Base-by-base conservation (phyloP, 2,113 vertebrate genomes). In the Aptenodytes forsteri region DNA sequence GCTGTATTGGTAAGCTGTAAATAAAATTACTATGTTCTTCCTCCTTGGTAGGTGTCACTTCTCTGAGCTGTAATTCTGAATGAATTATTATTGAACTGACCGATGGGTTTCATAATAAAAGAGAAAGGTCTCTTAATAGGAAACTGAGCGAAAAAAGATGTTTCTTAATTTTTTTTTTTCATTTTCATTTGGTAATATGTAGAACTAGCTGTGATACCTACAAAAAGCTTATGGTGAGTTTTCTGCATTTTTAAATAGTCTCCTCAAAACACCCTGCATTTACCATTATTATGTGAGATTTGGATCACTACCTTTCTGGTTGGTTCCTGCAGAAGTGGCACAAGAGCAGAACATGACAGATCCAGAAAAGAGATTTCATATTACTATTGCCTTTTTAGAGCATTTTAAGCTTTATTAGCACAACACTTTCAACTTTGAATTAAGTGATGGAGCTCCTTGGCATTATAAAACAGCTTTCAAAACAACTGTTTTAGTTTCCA, bases 341-440 rank as follows among this genome's bases (percentile, higher is more conserved):
- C 40, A 67, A 65, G 7, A 85, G 32, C n/a, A 70, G 27, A 93
- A 91, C 15, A 89, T 11, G 34, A 69, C 42, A 91, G 54, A 85
- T 46, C 10, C 62, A 93, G 62, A 65, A 93, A 91, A 76, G 21
- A 76, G 17, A 83, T 70, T 94, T 96, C 32, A 91, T 10, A 61
- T 49, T 8, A 76, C 49, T 58, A 25, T n/a, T 82, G 19, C 46
- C 17, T 85, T 94, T 96, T 82, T 16, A 91, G 47, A 94, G 38
- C 27, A 32, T 72, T 91, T 95, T 61, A 95, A 76, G 23, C n/a
- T 73, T 80, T 93, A 89, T 89, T 94, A 93, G 67, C 25, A 94
- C 80, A 91, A 89, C 54, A 89, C 15, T 91, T 94, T 20, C 66
- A 89, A 85, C 14, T 65, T 88, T 69, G 59, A 86, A 87, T 96